phyloP scores from a whole-genome alignment of 2,888 invertebrate genomes.

The Allolobophora icterica region DNA sequence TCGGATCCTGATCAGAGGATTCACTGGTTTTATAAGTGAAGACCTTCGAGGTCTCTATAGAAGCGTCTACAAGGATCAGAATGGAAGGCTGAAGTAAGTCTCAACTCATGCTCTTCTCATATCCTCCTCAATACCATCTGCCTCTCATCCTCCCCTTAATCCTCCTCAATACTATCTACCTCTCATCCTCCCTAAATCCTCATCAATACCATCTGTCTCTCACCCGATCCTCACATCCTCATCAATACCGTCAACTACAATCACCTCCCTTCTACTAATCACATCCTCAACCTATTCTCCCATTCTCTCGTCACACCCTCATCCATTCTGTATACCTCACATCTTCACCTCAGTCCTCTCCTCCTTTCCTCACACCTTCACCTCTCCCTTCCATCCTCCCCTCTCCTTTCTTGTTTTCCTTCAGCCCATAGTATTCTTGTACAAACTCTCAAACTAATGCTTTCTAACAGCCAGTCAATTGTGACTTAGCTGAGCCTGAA shows the following conservation, averaged over 20 bases:
- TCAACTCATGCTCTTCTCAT: neutral
- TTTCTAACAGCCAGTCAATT: too few species aligned
- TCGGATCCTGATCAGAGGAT: slow-evolving; percentile 42
- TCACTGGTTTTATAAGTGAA: slow-evolving; percentile 44
- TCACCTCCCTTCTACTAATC: too few species aligned
- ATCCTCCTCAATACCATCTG: neutral
- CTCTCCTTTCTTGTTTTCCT: too few species aligned
- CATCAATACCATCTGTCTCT: neutral
- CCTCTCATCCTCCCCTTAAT: neutral
- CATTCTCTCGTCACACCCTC: neutral
- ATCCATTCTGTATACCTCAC: neutral
- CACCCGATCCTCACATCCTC: neutral
- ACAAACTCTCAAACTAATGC: too few species aligned
- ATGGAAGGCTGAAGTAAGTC: slow-evolving; percentile 46
- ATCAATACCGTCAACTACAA: too few species aligned
- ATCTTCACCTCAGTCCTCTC: too few species aligned
- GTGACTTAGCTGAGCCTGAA: too few species aligned
- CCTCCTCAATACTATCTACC: neutral
- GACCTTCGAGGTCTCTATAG: slow-evolving; percentile 49
- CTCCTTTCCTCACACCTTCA: too few species aligned
- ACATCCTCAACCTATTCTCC: neutral
- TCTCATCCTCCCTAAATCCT: neutral
- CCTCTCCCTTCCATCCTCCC: too few species aligned
- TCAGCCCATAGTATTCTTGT: too few species aligned
- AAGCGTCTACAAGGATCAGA: slow-evolving; percentile 46